A percentile compares a stretch with the other conserved stretches of the same genome.
Conservation (phyloP, 2,113 vertebrate species). For the Sterrhoptilus dennistouni region DNA sequence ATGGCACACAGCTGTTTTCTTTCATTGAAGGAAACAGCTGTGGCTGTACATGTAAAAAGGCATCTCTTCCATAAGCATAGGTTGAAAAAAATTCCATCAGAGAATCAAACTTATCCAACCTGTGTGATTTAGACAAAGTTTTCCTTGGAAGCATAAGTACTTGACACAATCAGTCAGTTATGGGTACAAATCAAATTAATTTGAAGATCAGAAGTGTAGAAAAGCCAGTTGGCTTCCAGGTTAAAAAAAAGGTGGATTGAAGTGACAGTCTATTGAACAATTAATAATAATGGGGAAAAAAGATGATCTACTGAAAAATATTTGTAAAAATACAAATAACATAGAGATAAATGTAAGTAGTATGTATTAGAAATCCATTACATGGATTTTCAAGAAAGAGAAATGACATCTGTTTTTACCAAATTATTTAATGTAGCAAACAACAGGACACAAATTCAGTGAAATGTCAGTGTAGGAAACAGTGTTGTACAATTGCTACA, state of each 20-base stretch:
- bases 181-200: not conserved
- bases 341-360: not conserved
- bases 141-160: not conserved
- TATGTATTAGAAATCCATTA: not conserved
- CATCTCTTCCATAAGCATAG: not conserved
- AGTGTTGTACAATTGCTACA: not conserved
- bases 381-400: not conserved
- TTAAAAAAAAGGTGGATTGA: not conserved
- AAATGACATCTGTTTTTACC: not conserved
- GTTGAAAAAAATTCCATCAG: not conserved
- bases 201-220: not conserved
- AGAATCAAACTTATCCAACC: not conserved
- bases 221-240: not conserved
- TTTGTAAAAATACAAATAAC: not conserved
- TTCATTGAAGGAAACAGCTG: not conserved
- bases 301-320: not conserved
- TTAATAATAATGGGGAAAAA: not conserved
- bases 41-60: not conserved
- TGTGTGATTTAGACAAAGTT: not conserved
- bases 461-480: not conserved
- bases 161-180: not conserved
- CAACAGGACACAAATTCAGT: not conserved
- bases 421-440: not conserved
- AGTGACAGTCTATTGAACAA: not conserved
- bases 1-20: constrained; percentile 30